Base-by-base conservation (phyloP, 2,888 invertebrate species). In the Apamea monoglypha region DNA sequence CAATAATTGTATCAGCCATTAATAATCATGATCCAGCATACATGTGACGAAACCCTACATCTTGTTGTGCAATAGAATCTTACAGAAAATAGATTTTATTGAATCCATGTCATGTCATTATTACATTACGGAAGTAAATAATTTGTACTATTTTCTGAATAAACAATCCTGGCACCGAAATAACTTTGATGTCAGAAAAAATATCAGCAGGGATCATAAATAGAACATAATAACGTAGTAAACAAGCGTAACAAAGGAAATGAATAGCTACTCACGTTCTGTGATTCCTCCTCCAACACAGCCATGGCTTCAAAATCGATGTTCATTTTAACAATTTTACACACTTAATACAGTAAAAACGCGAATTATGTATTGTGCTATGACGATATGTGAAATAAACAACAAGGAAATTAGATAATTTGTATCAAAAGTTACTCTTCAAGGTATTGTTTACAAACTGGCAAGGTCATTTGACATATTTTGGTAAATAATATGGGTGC, bases 371-470 rank as follows among this genome's bases (percentile, higher is more conserved):
- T 86, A 86, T 74, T 77, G 76, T 47, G 63, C 50, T 73, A 79
- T 61, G 74, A 80, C 47, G 47, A 66, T 96, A 97, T 96, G 83
- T 79, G 83, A 72, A 88, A 82, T 94, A 95, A 90, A 96, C 97
- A 97, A 97, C 96, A 97, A 96, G 97, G 97, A 97, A 97, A 93
- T 91, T 81, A 90, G 89, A 91, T 93, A 91, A 91, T 91, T 92
- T 91, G 86, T 92, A 95, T 95, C 97, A 97, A 97, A 97, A 91
- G 84, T 87, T 87, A 81, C 89, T 91, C 84, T 86, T 87, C 92
- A 97, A 97, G 97, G 97, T 97, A 95, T 97, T 98, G 98, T 98
- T 98, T 98, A 98, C 98, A 98, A 98, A 98, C 97, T 98, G 95
- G 97, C 98, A 98, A 98, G 98, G 98, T 98, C 98, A 98, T 97